phyloP scores from a whole-genome alignment of 1,140 invertebrate genomes.

The Archivesica marissinica region DNA sequence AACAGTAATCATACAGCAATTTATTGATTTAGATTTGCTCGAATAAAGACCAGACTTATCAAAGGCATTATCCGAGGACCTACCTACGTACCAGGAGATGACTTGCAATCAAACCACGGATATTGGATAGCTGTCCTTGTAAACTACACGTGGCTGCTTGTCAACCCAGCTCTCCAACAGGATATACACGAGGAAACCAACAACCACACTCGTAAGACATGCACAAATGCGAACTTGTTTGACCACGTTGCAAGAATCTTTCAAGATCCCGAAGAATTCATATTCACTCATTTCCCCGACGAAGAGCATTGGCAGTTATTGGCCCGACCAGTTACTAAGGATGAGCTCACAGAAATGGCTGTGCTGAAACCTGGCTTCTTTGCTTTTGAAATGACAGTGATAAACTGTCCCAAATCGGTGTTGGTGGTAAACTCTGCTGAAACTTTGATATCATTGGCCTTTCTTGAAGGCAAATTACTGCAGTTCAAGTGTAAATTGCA shows the following conservation, averaged over 20 bases:
- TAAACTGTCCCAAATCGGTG: neutral
- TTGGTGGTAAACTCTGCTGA: neutral
- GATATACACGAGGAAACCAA: neutral
- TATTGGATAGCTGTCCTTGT: slow-evolving; percentile 14
- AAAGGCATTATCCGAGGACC: slow-evolving; percentile 31
- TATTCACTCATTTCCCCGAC: slow-evolving; percentile 77
- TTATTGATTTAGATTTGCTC: slow-evolving; percentile 16
- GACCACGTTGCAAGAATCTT: neutral
- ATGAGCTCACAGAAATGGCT: slow-evolving; percentile 65
- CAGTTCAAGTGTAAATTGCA: slow-evolving; percentile 39
- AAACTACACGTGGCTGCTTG: slow-evolving; percentile 19
- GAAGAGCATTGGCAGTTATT: slow-evolving; percentile 77
- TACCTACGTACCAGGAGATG: neutral
- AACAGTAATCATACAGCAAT: no score
- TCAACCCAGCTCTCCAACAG: neutral
- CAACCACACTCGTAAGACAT: neutral
- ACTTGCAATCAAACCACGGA: neutral
- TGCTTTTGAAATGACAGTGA: neutral
- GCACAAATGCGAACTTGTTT: neutral
- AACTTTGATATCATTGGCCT: slow-evolving; percentile 8
- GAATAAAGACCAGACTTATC: slow-evolving; percentile 33
- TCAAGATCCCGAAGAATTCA: slow-evolving; percentile 74
- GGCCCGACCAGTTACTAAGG: slow-evolving; percentile 61
- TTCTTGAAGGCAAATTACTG: neutral
- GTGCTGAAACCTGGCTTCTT: slow-evolving; percentile 12